Conservation (phyloP, 1,140 invertebrate species). For the Pseudomyrmex concolor region DNA sequence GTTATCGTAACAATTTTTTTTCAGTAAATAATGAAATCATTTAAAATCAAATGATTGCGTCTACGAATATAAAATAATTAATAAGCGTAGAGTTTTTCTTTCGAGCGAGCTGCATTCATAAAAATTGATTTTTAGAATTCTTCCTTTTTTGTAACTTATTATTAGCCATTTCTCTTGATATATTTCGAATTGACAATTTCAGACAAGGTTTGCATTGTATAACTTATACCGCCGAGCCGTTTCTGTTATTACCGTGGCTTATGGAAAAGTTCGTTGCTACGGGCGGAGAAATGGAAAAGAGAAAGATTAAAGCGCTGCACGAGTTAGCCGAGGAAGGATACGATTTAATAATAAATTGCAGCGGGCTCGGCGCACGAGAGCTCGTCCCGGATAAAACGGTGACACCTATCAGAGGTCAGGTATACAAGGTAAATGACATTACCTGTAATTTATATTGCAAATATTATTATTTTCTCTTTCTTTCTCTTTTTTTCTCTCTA, state of each 20-base stretch:
- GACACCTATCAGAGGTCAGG: constrained; percentile 89
- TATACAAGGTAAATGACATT: constrained; percentile 85
- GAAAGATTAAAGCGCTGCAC: constrained; percentile 85
- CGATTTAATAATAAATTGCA: constrained; percentile 91
- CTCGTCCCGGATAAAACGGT: constrained; percentile 87
- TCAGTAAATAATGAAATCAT: not conserved
- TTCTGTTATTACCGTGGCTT: constrained; percentile 87
- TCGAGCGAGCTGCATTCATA: no score
- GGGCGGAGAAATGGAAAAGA: constrained; percentile 85
- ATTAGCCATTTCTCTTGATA: not conserved
- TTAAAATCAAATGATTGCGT: not conserved
- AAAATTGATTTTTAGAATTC: no score
- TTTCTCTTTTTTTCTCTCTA: not conserved
- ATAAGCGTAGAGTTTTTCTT: no score
- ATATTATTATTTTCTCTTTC: not conserved
- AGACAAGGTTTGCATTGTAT: constrained; percentile 87
- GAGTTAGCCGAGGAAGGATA: constrained; percentile 85
- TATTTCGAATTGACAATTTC: constrained; percentile 67
- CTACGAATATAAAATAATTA: no score
- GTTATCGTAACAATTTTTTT: constrained; percentile 28
- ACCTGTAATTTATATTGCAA: constrained; percentile 5
- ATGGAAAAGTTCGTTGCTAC: constrained; percentile 85
- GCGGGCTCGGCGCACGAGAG: constrained; percentile 87
- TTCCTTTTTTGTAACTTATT: not conserved
- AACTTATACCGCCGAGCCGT: constrained; percentile 87